These are phyloP conservation scores for Synanthedon myopaeformis DNA, from an alignment of 2,888 invertebrate species.

Conservation along the genomic window DNA sequence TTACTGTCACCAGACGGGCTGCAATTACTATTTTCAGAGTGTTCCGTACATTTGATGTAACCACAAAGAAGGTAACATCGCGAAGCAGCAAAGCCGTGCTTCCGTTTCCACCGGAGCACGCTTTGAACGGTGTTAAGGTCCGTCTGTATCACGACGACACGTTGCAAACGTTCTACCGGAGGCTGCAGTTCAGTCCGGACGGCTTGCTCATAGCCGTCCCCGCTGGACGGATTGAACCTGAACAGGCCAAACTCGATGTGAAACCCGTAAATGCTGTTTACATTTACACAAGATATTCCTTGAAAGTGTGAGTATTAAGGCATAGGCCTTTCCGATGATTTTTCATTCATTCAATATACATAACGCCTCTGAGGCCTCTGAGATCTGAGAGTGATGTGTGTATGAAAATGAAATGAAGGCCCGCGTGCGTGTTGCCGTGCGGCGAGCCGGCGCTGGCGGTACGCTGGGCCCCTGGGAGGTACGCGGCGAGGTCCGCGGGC, in stretches of 20 bases:
- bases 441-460: constrained; percentile 86
- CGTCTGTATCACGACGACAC: constrained; percentile 92
- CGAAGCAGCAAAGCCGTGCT: constrained; percentile 75
- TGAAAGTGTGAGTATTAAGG: constrained; percentile 66
- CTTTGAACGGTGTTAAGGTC: constrained; percentile 71
- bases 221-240: constrained; percentile 83
- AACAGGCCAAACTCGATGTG: constrained; percentile 68
- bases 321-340: no score
- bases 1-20: no score
- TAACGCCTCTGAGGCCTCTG: no score
- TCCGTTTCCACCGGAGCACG: constrained; percentile 68
- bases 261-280: constrained; percentile 71
- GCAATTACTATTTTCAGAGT: constrained; percentile 66
- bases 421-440: constrained; percentile 82
- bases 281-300: constrained; percentile 69
- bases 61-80: constrained; percentile 75
- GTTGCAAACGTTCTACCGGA: constrained; percentile 91
- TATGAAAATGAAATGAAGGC: constrained; percentile 59
- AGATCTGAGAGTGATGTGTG: not conserved
- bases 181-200: constrained; percentile 91
- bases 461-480: constrained; percentile 83
- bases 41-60: constrained; percentile 76
- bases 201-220: constrained; percentile 93
- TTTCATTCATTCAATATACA: no score
- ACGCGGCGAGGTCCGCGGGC: constrained; percentile 70